phyloP scores from a whole-genome alignment of 2,888 invertebrate species.

The Phania funesta region DNA sequence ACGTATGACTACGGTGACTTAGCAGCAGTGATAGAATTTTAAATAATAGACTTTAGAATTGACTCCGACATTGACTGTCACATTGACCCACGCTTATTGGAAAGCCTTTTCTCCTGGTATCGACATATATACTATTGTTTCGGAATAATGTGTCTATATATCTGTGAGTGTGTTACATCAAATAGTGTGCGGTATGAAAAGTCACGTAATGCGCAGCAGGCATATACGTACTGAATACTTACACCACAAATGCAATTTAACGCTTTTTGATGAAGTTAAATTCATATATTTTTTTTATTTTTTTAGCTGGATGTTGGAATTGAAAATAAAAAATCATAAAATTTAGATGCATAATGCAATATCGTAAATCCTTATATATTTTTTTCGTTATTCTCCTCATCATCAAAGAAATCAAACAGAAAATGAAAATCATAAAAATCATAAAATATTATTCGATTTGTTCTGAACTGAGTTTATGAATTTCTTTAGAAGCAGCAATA shows the following conservation, averaged over 20 bases:
- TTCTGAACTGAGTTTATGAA: no score
- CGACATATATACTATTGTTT: background rate
- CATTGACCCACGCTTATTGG: no score
- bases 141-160: background rate
- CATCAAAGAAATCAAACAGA: background rate
- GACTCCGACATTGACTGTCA: no score
- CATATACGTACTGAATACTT: slow-evolving; percentile 47
- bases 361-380: slow-evolving; percentile 17
- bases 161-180: slow-evolving; percentile 24
- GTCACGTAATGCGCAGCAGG: slow-evolving; percentile 68
- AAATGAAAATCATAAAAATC: background rate
- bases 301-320: slow-evolving; percentile 4
- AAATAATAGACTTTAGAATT: no score
- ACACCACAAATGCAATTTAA: slow-evolving; percentile 67
- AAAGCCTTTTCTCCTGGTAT: no score
- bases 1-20: no score
- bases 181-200: slow-evolving; percentile 64
- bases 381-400: slow-evolving; percentile 4
- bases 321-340: background rate
- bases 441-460: background rate
- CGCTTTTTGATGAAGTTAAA: slow-evolving; percentile 60
- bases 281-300: slow-evolving; percentile 16
- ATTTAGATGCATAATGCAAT: slow-evolving; percentile 15
- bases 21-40: no score
- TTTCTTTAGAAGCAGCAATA: no score